Evolutionary conservation across 2,797 vertebrate genomes (phyloP), one percentile per base, ranked within the genome.

Genomic region (Steatocranus sp.): DNA sequence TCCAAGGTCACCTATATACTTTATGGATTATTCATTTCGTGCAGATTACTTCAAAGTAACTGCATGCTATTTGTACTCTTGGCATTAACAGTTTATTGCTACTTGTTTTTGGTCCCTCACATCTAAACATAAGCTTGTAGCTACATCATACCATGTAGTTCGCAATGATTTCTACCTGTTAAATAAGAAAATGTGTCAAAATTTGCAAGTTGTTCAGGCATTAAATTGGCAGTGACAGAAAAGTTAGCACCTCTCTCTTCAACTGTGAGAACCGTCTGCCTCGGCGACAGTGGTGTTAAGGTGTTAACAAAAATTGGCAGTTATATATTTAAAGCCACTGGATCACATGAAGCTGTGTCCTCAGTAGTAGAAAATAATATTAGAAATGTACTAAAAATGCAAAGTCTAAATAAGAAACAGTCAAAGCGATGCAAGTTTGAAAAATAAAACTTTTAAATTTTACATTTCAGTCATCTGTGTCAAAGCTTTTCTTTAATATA

Each of bases 161-260:
- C 8, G 17, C 75, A 76, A 36, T 70, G 75, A 81, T 83, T 80
- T 76, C 79, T 43, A 63, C 85, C 80, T 23, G 54, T 92, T 89
- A 89, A 76, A 82, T 80, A 84, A 82, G 81, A 58, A 78, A 90
- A 91, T 84, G 88, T 94, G 92, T 93, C 86, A 92, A 82, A 89
- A 91, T 86, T 79, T 83, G 76, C 80, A 82, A 90, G 75, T 82
- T 88, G 87, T 77, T 87, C 83, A 76, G 49, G 87, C 91, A 76
- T 89, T 87, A 93, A 94, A 94, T 92, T 92, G 80, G 77, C 80
- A 91, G 88, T 88, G 90, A 93, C 82, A 77, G 77, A 88, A 90
- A 92, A 89, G 70, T 89, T 94, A 87, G 81, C 91, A 90, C 88
- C 87, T 93, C 81, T n/a, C 76, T 86, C 76, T 77, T 84, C 23